These are phyloP conservation scores for Caradrina kadenii DNA, from an alignment of 2,888 invertebrate species.

Conservation along the genomic window DNA sequence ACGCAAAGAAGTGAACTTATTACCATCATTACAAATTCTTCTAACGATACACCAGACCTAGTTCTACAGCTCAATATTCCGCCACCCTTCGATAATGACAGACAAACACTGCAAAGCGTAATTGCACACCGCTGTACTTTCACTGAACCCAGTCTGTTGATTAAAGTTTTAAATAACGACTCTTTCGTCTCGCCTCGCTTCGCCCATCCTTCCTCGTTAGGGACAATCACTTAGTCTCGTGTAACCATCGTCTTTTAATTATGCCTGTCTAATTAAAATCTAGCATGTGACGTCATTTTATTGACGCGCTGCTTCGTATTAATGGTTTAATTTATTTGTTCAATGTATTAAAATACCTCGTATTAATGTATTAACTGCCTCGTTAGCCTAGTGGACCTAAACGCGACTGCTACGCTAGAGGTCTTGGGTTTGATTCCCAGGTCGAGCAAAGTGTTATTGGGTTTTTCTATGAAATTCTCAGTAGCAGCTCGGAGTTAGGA, in stretches of 20 bases:
- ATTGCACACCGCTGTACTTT: conserved; percentile 45
- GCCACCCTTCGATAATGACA: conserved; percentile 40
- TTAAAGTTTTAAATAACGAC: conserved; percentile 60
- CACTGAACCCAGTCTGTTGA: conserved; percentile 48
- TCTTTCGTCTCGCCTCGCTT: conserved; percentile 38
- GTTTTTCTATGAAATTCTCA: too few relatives aligned
- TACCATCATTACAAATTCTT: background rate
- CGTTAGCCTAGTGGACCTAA: too few relatives aligned
- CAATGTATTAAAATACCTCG: too few relatives aligned
- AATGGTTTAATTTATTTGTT: conserved; percentile 28
- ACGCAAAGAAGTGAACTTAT: background rate
- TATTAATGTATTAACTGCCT: too few relatives aligned
- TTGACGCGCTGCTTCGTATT: background rate
- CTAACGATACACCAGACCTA: background rate
- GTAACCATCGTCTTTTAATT: conserved; percentile 56
- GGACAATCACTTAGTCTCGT: conserved; percentile 55
- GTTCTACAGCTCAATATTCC: conserved; percentile 29
- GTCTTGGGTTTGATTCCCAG: too few relatives aligned
- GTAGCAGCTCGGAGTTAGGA: too few relatives aligned
- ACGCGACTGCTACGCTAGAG: too few relatives aligned
- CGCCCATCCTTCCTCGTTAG: conserved; percentile 51
- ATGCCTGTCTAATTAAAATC: conserved; percentile 51
- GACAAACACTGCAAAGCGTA: conserved; percentile 47
- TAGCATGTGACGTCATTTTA: conserved; percentile 37
- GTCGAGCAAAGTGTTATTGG: too few relatives aligned